Base-by-base conservation (phyloP, 1,140 invertebrate species). In the Myzus persicae region DNA sequence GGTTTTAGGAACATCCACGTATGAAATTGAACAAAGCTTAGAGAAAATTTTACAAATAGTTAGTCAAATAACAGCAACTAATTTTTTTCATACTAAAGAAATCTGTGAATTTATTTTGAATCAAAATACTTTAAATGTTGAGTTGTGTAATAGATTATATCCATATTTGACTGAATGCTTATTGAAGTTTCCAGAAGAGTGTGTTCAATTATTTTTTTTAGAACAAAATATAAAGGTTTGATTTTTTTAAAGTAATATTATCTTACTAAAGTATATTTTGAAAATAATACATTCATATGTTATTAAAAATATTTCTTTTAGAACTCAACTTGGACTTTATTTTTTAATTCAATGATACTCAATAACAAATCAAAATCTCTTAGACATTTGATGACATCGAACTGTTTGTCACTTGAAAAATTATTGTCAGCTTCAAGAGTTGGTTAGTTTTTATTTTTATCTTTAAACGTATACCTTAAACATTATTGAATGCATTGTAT, bases 41-140 rank as follows among this genome's bases (percentile, higher is more conserved):
- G 26, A 31, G 36, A 93, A 93, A 22, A 84, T 93, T n/a, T 31
- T 93, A n/a, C 46, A 93, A 84, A 51, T 26, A 51, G 54, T 93
- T 40, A 31, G 20, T 54, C 14, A 85, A 54, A 31, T 93, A 42
- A 48, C 24, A 85, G n/a, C 46, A 36, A 31, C 26, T 36, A 8
- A 85, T 26, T 93, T 93, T 85, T 26, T 22, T 54, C 81, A 93
- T 85, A 42, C 59, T 40, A 36, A 84, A 93, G 81, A 51, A 40
- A 93, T 93, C 1, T 93, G 81, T 93, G 76, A 93, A 84, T 20
- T 54, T 48, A 85, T 93, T 85, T 93, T 93, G 26, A 93, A 93
- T 85, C 36, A 84, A 40, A 26, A 51, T 18, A 59, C 31, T 85
- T 36, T 93, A 40, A 85, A 84, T 42, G 51, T 51, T 54, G 91